These are phyloP conservation scores for Otus scops DNA, from an alignment of 2,797 vertebrate species.

Conservation along the genomic window DNA sequence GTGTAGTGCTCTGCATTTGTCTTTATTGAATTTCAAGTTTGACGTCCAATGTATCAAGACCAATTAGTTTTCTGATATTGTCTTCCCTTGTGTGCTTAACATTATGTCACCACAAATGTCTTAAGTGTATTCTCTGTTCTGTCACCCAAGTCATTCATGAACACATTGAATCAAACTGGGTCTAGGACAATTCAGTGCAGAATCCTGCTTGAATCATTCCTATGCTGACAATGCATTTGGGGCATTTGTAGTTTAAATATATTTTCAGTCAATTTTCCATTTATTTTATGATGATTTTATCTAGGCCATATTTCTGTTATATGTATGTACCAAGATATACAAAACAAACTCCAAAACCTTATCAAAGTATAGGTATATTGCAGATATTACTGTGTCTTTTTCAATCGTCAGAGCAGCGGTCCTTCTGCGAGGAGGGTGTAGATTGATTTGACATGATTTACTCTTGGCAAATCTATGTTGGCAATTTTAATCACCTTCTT, in stretches of 20 bases:
- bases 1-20: not conserved
- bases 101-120: not conserved
- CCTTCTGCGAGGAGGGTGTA: not conserved
- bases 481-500: conserved; percentile 11
- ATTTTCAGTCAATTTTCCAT: not conserved
- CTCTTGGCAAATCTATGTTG: not conserved
- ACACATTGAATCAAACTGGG: not conserved
- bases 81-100: not conserved
- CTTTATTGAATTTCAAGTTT: not conserved
- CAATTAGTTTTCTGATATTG: not conserved
- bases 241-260: not conserved
- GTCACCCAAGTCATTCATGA: not conserved
- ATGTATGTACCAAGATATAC: not conserved
- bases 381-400: not conserved
- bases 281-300: not conserved
- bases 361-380: not conserved
- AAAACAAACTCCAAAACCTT: not conserved
- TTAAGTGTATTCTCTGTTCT: not conserved
- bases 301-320: not conserved
- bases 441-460: not conserved
- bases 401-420: not conserved
- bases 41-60: not conserved
- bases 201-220: not conserved
- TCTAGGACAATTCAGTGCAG: not conserved
- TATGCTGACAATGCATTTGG: not conserved